Percentiles rank a stretch among this genome's conserved stretches.
phyloP scores from a whole-genome alignment of 35 echinoderm and acorn worm genomes.

The Apostichopus parvimensis region DNA sequence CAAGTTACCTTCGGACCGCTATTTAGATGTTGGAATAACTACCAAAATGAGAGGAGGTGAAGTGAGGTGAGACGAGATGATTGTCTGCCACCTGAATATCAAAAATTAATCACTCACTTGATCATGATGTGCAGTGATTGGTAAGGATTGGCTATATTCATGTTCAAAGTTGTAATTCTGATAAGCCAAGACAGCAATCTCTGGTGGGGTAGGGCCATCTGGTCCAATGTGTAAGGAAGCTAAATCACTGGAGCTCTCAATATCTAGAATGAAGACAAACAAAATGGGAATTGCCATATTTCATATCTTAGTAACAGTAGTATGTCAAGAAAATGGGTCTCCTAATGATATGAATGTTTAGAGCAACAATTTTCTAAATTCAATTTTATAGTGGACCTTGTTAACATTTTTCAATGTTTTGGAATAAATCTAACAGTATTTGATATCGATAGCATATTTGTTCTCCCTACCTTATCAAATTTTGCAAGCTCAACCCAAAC shows the following conservation, averaged over 20 bases:
- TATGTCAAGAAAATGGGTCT: not conserved
- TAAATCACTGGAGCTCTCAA: constrained; percentile 83
- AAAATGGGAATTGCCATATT: too few species aligned
- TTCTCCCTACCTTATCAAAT: too few species aligned
- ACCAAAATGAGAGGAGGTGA: too few species aligned
- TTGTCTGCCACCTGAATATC: too few species aligned
- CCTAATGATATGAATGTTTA: not conserved
- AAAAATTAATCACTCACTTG: constrained; percentile 56
- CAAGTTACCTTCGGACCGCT: not conserved
- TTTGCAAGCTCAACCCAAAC: too few species aligned
- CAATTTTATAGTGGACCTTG: too few species aligned
- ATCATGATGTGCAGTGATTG: constrained; percentile 83
- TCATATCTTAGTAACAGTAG: too few species aligned
- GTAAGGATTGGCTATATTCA: constrained; percentile 76
- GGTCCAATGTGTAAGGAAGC: constrained; percentile 57
- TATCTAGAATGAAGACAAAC: constrained; percentile 47
- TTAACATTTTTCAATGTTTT: too few species aligned
- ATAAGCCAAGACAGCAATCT: constrained; percentile 79
- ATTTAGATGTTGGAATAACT: not conserved
- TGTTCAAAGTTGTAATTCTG: constrained; percentile 98
- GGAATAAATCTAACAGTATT: too few species aligned
- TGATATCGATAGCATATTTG: too few species aligned
- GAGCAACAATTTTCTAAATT: too few species aligned
- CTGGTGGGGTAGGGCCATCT: constrained; percentile 48
- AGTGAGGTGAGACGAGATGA: too few species aligned